Evolutionary conservation across 2,113 vertebrate genomes (phyloP).

Genomic region (Pygoscelis adeliae): DNA sequence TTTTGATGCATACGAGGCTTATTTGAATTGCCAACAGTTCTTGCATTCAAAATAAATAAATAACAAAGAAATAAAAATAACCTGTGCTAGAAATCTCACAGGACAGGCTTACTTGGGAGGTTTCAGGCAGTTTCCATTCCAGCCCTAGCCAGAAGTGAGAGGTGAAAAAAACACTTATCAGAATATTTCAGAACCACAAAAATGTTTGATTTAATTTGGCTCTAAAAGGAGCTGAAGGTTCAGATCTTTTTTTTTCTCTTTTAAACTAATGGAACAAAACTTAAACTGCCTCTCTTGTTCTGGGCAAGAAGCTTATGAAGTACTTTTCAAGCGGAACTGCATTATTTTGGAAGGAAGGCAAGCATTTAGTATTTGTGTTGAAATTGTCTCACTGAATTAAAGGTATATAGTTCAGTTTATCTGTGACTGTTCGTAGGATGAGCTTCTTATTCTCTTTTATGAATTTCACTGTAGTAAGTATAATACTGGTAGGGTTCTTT

Average conservation of each 20-base stretch:
- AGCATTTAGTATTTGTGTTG: neutral
- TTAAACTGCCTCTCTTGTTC: neutral
- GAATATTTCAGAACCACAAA: slow-evolving; percentile 15
- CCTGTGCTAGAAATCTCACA: neutral
- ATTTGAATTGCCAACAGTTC: neutral
- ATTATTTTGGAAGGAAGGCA: neutral
- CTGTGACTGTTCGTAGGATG: neutral
- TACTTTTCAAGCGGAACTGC: neutral
- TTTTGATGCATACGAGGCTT: slow-evolving; percentile 8
- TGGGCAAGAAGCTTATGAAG: neutral
- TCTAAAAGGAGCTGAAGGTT: neutral
- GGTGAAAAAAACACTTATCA: neutral
- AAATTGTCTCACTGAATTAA: neutral
- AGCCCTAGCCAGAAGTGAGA: neutral
- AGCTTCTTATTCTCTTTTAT: neutral
- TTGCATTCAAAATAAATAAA: slow-evolving; percentile 5
- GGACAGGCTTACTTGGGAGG: neutral
- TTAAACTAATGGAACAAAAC: neutral
- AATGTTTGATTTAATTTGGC: slow-evolving; percentile 3
- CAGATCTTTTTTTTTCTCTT: neutral
- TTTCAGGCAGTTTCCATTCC: neutral
- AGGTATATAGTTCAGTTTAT: neutral
- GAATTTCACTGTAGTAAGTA: neutral
- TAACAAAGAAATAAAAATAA: neutral
- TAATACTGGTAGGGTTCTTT: neutral